A percentile compares a stretch with the other conserved stretches of the same genome.
These are phyloP conservation scores for Dissostichus mawsoni DNA, from an alignment of 2,113 vertebrate genomes.

Conservation along the genomic window DNA sequence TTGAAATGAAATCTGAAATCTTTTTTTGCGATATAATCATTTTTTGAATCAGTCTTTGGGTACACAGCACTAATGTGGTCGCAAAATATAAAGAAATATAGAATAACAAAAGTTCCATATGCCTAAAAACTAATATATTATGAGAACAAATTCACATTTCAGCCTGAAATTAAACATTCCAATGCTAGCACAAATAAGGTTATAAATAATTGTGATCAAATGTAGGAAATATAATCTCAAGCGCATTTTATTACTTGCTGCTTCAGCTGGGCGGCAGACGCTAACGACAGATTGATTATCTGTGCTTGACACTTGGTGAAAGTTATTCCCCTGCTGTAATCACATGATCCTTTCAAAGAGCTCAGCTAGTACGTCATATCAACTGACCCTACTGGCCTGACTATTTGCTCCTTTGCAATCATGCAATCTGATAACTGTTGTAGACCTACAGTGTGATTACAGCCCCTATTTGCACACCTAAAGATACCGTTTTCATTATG, in stretches of 20 bases:
- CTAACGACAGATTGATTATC: constrained; percentile 1
- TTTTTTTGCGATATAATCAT: too few relatives aligned
- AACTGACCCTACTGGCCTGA: background rate
- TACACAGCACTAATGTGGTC: too few relatives aligned
- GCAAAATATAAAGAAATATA: too few relatives aligned
- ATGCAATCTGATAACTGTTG: constrained; percentile 19
- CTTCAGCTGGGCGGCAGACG: background rate
- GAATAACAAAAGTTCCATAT: too few relatives aligned
- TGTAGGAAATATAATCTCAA: background rate
- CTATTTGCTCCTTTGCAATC: constrained; percentile 2
- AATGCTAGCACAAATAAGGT: too few relatives aligned
- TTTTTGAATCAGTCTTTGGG: too few relatives aligned
- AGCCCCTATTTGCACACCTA: background rate
- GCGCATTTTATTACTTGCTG: background rate
- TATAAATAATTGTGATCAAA: background rate
- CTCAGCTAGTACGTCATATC: background rate
- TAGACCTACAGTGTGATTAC: constrained; percentile 10
- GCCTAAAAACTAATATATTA: too few relatives aligned
- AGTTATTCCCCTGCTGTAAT: background rate
- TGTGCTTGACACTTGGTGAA: background rate
- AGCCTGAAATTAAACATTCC: too few relatives aligned
- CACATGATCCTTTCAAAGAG: background rate
- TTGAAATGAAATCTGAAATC: too few relatives aligned
- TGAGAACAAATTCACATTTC: too few relatives aligned
- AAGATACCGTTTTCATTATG: background rate